Base-by-base conservation (phyloP, 2,113 vertebrate species). In the Trematomus loennbergii region DNA sequence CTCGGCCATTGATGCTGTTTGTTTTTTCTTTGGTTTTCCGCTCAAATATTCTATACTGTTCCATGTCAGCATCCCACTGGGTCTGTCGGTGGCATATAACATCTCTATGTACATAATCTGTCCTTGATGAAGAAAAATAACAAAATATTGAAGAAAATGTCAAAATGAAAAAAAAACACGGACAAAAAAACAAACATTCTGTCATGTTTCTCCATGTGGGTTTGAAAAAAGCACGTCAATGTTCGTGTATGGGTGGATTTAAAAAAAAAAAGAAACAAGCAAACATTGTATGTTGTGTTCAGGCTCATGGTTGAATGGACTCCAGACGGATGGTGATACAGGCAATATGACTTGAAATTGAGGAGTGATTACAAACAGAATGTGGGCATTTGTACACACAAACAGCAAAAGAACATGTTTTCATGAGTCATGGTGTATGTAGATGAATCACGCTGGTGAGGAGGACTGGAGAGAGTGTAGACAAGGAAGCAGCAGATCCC, bases 81-180 rank as follows among this genome's bases (percentile, higher is more conserved):
- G 72, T 83, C 75, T 86, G 82, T 88, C 80, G 87, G 90, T 90
- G 83, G 72, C 62, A 65, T 90, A 49, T 80, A 87, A 89, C 92
- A 92, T 93, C 82, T 94, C 81, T 94, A 89, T 95, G 93, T 94
- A 92, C 92, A 93, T 93, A 93, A 92, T 82, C 74, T 95, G 93
- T 94, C 88, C 88, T 91, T 84, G 85, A 92, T 87, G 75, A 92
- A 86, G 62, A 91, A 90, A 91, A 93, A 90, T 52, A 81, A 74
- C 46, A 78, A 83, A 71, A 79, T 87, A 85, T 81, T 69, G 60
- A 67, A 91, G 79, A 91, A 82, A 65, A 84, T 59, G 73, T 55
- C 86, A 89, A 86, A 67, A 59, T 29, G 29, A 60, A 60, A 64
- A 71, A 69, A 83, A 87, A 80, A 65, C 59, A 75, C 15, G 10